Percentiles rank a stretch among this genome's conserved stretches.
Evolutionary conservation across 2,888 invertebrate genomes (phyloP).

Genomic region (Eupsilia transversa): DNA sequence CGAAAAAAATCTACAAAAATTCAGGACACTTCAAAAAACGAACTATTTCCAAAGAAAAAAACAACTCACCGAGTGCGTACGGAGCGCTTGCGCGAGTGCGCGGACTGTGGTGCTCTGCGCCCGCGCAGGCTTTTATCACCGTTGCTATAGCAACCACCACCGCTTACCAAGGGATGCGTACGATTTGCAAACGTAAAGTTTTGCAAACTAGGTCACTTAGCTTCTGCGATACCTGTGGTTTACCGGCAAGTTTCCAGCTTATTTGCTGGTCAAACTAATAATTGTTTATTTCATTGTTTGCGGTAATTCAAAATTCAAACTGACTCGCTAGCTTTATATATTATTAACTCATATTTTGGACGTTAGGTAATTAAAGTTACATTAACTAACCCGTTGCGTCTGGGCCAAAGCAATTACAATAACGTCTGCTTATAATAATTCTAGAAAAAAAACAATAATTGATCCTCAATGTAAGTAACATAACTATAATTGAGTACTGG

Average conservation of each 20-base stretch:
- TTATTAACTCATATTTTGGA: neutral
- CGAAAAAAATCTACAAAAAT: neutral
- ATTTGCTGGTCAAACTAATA: conserved; percentile 51
- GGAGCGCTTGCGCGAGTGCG: conserved; percentile 81
- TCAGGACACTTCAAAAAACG: conserved; percentile 50
- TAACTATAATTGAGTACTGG: no score
- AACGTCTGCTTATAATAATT: neutral
- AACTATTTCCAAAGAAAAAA: conserved; percentile 53
- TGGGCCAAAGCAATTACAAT: neutral
- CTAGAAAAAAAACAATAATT: neutral
- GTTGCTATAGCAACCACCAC: conserved; percentile 79
- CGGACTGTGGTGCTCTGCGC: conserved; percentile 78
- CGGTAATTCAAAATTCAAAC: conserved; percentile 14
- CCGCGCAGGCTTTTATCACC: conserved; percentile 81
- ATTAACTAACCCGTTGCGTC: neutral
- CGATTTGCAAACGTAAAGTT: conserved; percentile 67
- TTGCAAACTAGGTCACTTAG: conserved; percentile 69
- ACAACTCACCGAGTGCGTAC: conserved; percentile 87
- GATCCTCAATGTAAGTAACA: conserved; percentile 2
- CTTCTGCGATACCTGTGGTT: conserved; percentile 59
- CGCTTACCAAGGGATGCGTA: conserved; percentile 67
- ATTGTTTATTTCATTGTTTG: conserved; percentile 53
- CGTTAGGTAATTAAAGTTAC: neutral
- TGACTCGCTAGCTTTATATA: neutral
- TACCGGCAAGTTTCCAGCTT: conserved; percentile 37